Base-by-base conservation (phyloP, 2,888 invertebrate species). In the Tipula confusa region DNA sequence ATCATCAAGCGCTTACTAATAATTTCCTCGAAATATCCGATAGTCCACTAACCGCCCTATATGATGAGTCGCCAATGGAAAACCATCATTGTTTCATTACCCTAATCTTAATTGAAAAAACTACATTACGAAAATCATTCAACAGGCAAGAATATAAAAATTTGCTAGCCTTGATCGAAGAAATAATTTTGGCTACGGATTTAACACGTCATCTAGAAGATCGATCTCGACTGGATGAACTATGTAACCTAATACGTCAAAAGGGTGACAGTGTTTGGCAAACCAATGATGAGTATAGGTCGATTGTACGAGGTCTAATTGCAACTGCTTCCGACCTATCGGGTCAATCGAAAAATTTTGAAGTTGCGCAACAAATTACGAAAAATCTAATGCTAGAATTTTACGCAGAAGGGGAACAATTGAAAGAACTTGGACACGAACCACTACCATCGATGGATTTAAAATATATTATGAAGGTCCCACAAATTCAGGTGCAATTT, bases 371-470 rank as follows among this genome's bases (percentile, higher is more conserved):
- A 86, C 87, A 86, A 11, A 90, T 92, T 29, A 91, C 92, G 0
- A 33, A 31, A 48, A 48, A 48, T 15, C 0, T 80, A 18, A 81
- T 85, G 88, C 88, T 86, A 84, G 89, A 89, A 84, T 89, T 88
- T 86, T 89, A 89, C 83, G 85, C 86, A 48, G 88, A 93, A 91
- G 93, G 93, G 0, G 93, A 93, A 86, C 88, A 88, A 36, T 92
- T 93, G 87, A 92, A 92, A 31, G 88, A 87, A 3, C 89, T 92
- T 90, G 93, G 93, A 81, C 90, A 92, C 86, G 90, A 89, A 0
- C 93, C 93, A 0, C 89, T 93, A 3, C 91, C 92, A 84, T 91
- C 93, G 90, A 93, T 93, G 93, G 93, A 93, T 87, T 89, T 93
- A 81, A 90, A 91, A 1, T 92, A 92, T 86, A 87, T 89, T 85